Base-by-base conservation (phyloP, 2,888 invertebrate species). In the Diadegma fenestrale region DNA sequence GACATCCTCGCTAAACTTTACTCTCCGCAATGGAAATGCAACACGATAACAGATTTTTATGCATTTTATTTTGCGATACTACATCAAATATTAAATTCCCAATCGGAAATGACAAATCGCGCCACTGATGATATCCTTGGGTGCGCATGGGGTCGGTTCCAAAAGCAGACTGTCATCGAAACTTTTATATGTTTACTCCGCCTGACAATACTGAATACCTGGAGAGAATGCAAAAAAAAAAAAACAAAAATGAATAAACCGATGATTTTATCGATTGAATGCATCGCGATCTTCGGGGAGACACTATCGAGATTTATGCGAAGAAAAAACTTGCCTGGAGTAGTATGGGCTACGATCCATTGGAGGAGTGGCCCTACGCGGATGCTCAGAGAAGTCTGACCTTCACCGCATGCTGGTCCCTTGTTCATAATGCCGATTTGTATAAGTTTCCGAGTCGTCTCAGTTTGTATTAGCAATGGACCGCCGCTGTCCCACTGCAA, bases 351-450 rank as follows among this genome's bases (percentile, higher is more conserved):
- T 84, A 82, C 5, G 26, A 97, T 95, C 96, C 96, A 97, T 51
- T 94, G 82, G 0, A 96, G 85, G 82, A 94, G 94, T 0, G 94
- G 89, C 0, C 95, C 94, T 0, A 96, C 94, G 26, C 95, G 93
- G 0, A 95, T 95, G 91, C 95, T 96, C 12, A 96, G 90, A 2
- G 94, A 95, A 0, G 96, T 96, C 0, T 45, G 68, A 0, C 86
- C 82, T 0, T 94, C 89, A 0, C 48, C 96, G 89, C 96, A 97
- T 72, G 87, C 94, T 0, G 82, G 71, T 8, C 96, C 96, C 87
- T 88, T 94, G 79, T 95, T 96, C 82, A 96, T 94, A n/a, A 96
- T 89, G 0, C 96, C 96, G 0, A 95, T 80, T n/a, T 88, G 76
- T 0, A 90, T 80, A 0, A 91, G 17, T 72, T 89, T 88, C 12